Conservation (phyloP, 2,113 vertebrate species). For the Cathartes aura region DNA sequence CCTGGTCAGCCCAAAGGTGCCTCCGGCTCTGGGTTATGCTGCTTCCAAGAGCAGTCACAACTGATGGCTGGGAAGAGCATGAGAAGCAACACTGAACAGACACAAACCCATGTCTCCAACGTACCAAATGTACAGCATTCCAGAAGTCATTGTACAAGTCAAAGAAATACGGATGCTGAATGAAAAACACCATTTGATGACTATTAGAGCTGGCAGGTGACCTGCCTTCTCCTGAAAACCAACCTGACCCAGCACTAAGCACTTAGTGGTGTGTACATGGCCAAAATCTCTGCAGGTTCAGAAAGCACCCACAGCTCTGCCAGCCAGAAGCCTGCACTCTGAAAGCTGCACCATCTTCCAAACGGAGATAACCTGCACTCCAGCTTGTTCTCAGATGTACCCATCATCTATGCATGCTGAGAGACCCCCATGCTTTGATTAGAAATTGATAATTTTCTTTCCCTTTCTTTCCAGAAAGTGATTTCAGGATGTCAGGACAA, state of each 20-base stretch:
- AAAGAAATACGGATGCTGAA: not conserved
- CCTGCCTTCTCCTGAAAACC: not conserved
- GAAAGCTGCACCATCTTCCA: not conserved
- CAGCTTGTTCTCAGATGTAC: not conserved
- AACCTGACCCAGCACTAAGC: not conserved
- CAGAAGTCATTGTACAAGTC: not conserved
- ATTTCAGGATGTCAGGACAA: not conserved
- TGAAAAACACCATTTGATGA: not conserved
- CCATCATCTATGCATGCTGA: not conserved
- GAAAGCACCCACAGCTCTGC: not conserved
- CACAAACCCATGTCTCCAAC: accelerated
- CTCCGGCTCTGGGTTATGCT: not conserved
- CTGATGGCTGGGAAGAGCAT: not conserved
- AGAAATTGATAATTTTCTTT: not conserved
- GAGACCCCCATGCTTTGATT: not conserved
- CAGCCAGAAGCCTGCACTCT: not conserved
- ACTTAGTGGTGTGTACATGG: accelerated
- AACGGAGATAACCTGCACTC: not conserved
- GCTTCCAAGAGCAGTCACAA: not conserved
- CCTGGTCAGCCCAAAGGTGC: accelerated
- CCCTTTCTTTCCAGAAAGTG: not conserved
- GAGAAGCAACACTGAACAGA: not conserved
- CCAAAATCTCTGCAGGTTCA: not conserved
- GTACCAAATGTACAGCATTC: accelerated
- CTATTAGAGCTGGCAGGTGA: not conserved